Evolutionary conservation across 2,888 invertebrate species (phyloP).

Genomic region (Acanthococcus lagerstroemiae): DNA sequence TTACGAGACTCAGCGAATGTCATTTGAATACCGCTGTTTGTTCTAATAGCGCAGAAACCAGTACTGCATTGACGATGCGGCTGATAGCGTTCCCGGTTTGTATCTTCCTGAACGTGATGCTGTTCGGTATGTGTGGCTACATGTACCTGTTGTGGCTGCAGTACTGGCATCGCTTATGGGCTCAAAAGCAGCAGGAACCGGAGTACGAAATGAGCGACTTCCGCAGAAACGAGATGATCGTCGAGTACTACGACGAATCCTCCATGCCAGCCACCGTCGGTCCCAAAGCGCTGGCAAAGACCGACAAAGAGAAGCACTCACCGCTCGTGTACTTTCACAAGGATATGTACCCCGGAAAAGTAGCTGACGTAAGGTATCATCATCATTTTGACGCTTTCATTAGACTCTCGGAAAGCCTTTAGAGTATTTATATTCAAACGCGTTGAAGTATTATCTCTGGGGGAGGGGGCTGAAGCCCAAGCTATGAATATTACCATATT

Average conservation of each 20-base stretch:
- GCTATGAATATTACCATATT: too few relatives aligned
- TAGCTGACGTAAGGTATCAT: conserved; percentile 2
- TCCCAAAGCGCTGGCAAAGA: not conserved
- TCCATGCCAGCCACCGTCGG: conserved; percentile 1
- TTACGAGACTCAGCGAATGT: too few relatives aligned
- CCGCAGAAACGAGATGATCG: conserved; percentile 7
- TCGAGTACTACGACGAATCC: conserved; percentile 31
- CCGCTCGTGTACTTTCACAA: conserved; percentile 2
- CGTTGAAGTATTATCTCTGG: too few relatives aligned
- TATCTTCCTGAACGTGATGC: conserved; percentile 59
- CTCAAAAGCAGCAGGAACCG: conserved; percentile 17
- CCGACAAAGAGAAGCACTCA: not conserved
- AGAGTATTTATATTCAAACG: too few relatives aligned
- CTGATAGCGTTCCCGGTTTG: conserved; percentile 58
- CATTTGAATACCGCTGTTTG: too few relatives aligned
- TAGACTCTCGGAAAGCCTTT: too few relatives aligned
- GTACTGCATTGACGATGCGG: conserved; percentile 45
- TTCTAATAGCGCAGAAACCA: too few relatives aligned
- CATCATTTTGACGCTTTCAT: too few relatives aligned
- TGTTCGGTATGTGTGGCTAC: conserved; percentile 62
- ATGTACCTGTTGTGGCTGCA: conserved; percentile 62
- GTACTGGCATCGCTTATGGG: conserved; percentile 48
- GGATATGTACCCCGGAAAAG: conserved; percentile 1
- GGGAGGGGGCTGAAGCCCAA: too few relatives aligned
- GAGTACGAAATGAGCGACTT: conserved; percentile 22